A percentile compares a stretch with the other conserved stretches of the same genome.
Evolutionary conservation across 1,140 invertebrate species (phyloP).

Genomic region (Papilio aristodemus): DNA sequence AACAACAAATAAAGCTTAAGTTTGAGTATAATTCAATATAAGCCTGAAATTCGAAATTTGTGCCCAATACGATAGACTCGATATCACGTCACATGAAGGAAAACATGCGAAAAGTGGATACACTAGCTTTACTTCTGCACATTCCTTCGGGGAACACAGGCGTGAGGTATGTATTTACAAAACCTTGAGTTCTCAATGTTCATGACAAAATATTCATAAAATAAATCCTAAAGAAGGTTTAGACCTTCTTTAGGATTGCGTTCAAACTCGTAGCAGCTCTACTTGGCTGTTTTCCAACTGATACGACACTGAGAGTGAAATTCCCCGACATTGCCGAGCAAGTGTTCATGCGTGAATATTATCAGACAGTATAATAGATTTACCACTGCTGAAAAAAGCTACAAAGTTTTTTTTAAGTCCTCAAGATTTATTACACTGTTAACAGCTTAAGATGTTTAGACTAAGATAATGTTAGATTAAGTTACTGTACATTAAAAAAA

Average conservation of each 20-base stretch:
- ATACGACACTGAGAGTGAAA: slow-evolving; percentile 33
- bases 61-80: no score
- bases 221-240: not conserved
- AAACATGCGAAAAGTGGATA: no score
- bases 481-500: not conserved
- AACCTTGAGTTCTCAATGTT: no score
- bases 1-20: no score
- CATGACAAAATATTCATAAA: not conserved
- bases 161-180: no score
- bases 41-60: no score
- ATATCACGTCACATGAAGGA: no score
- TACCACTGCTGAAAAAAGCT: not conserved
- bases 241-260: not conserved
- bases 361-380: slow-evolving; percentile 9
- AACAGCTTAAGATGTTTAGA: not conserved
- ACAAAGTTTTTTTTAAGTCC: not conserved
- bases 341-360: slow-evolving; percentile 19
- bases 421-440: slow-evolving; percentile 6
- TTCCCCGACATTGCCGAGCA: slow-evolving; percentile 24
- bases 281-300: slow-evolving; percentile 32
- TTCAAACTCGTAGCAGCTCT: slow-evolving; percentile 9
- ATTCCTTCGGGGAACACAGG: no score
- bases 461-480: not conserved
- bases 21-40: no score
- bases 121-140: no score